Evolutionary conservation across 2,888 invertebrate genomes (phyloP).

Genomic region (Synanthedon vespiformis): DNA sequence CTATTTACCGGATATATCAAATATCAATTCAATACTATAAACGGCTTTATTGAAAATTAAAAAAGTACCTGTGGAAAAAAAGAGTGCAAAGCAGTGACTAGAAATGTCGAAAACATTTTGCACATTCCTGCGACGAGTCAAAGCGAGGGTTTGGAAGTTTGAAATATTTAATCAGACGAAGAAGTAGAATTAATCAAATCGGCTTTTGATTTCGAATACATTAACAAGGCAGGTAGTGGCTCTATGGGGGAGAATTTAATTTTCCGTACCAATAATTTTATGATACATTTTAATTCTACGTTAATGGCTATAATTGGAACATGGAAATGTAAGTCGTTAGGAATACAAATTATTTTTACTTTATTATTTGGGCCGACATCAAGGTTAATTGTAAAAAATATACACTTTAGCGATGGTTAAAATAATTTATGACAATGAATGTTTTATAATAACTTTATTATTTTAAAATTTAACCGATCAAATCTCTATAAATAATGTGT

Average conservation of each 20-base stretch:
- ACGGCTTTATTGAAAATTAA: neutral
- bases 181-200: constrained; percentile 24
- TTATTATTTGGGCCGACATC: too few relatives aligned
- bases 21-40: neutral
- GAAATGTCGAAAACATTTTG: constrained; percentile 16
- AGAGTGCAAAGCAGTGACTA: neutral
- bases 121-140: constrained; percentile 17
- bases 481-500: too few relatives aligned
- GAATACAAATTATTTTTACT: too few relatives aligned
- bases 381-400: too few relatives aligned
- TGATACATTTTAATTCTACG: constrained; percentile 9
- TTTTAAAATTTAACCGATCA: too few relatives aligned
- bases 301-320: too few relatives aligned
- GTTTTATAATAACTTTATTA: too few relatives aligned
- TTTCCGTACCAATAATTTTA: constrained; percentile 24
- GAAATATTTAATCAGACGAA: constrained; percentile 29
- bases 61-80: neutral
- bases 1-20: constrained; percentile 1
- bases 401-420: too few relatives aligned
- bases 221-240: constrained; percentile 15
- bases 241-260: constrained; percentile 17
- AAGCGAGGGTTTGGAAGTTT: constrained; percentile 18
- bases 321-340: too few relatives aligned
- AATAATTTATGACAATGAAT: too few relatives aligned
- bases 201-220: constrained; percentile 27